Conservation (phyloP, 37 sponge, comb jelly and placozoan species). For the Haliclona indistincta region DNA sequence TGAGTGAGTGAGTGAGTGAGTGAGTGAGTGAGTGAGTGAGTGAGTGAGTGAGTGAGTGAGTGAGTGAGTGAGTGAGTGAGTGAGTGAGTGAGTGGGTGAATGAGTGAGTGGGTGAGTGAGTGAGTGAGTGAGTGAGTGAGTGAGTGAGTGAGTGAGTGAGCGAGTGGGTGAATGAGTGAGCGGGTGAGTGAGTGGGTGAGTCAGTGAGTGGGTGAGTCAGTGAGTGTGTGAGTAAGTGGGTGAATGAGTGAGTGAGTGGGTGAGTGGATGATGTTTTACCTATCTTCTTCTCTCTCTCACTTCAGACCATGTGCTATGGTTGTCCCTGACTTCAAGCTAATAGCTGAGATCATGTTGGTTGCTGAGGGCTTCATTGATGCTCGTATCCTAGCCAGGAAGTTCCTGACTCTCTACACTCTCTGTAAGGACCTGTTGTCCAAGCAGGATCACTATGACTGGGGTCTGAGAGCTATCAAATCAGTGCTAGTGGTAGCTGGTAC, state of each 20-base stretch:
- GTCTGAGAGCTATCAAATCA: constrained; percentile 98
- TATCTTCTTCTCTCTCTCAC: neutral
- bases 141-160: neutral
- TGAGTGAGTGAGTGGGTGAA: constrained; percentile 1
- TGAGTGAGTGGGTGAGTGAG: too few species aligned
- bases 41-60: neutral
- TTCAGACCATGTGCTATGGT: constrained; percentile 99
- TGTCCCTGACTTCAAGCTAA: constrained; percentile 98
- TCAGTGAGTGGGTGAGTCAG: too few species aligned
- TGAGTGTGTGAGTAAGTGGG: constrained; percentile 95
- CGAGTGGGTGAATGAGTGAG: too few species aligned
- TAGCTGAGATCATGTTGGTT: constrained; percentile 99
- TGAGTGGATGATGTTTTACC: neutral
- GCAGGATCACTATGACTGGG: constrained; percentile 99
- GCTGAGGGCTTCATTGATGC: constrained; percentile 98
- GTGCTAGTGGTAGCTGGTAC: constrained; percentile 98
- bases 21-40: neutral
- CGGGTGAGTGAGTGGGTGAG: too few species aligned
- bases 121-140: neutral
- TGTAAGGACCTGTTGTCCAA: constrained; percentile 93
- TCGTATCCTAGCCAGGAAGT: constrained; percentile 93
- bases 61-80: neutral
- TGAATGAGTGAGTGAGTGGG: constrained; percentile 40
- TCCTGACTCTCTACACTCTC: constrained; percentile 98
- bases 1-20: neutral